Conservation (phyloP, 2,888 invertebrate genomes). For the Rambutsinella grinnellia region DNA sequence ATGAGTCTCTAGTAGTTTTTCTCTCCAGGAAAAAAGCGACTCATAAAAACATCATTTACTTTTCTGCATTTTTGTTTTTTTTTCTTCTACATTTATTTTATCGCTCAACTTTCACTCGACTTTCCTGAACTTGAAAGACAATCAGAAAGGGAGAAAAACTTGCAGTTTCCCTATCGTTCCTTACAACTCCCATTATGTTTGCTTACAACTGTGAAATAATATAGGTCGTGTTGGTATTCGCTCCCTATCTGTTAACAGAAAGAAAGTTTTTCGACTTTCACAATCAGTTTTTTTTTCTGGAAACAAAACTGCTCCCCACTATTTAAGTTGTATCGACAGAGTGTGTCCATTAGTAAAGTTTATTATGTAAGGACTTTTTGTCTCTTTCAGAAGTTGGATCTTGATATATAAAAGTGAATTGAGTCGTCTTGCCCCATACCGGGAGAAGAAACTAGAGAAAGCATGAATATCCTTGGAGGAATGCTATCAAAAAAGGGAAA, state of each 20-base stretch:
- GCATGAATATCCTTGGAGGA: too few species aligned
- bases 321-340: background rate
- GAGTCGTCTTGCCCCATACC: background rate
- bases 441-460: too few species aligned
- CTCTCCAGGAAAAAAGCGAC: slow-evolving; percentile 14
- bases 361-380: background rate
- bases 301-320: background rate
- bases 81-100: slow-evolving; percentile 39
- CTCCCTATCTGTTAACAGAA: background rate
- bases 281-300: background rate
- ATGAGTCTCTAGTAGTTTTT: too few species aligned
- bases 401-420: background rate
- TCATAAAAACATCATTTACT: slow-evolving; percentile 35
- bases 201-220: background rate
- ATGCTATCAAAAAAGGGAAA: background rate
- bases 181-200: background rate
- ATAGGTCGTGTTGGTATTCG: background rate
- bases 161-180: background rate
- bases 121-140: slow-evolving; percentile 34
- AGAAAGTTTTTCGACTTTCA: background rate
- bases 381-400: background rate
- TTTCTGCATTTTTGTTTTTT: background rate
- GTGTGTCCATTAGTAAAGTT: background rate
- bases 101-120: slow-evolving; percentile 40
- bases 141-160: background rate